Evolutionary conservation across 2,888 invertebrate genomes (phyloP), one percentile per base, ranked within the genome.

Genomic region (Drosophila mayaguana): DNA sequence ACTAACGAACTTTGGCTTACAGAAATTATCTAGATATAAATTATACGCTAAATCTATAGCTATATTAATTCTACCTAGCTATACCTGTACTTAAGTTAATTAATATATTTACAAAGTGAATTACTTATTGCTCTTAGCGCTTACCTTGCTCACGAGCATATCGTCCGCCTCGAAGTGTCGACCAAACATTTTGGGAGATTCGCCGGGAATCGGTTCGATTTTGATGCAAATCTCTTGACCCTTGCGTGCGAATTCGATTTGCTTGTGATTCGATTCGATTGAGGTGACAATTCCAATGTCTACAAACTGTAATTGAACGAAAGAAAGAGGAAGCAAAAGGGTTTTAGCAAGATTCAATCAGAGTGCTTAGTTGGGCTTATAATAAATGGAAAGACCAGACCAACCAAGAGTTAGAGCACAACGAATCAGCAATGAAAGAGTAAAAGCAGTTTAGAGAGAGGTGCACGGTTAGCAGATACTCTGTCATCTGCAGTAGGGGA

Each of bases 141-240:
- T 94, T 92, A 97, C 97, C 96, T 97, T 98, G 94, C 99, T 99
- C 91, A 98, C 95, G 79, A 99, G 95, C 92, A 97, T 94, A 93
- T 99, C 99, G 45, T 96, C 98, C 90, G 98, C 97, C 91, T 99
- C 99, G 93, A 99, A 99, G 94, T 99, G 99, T 67, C 99, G 95
- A 14, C 99, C 99, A 93, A 96, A 98, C 96, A 99, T 97, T 94
- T 99, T 99, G 53, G 99, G 99, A 54, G 99, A 96, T 93, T 99
- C 99, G n/a, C 99, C 99, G 18, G 98, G 97, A 55, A 97, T 96
- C 34, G 98, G 97, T 88, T 99, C 99, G 82, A 99, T 99, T 94
- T 99, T 99, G 90, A 98, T 95, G 94, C 98, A 98, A 43, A 98
- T 97, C 93, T 98, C 98, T 93, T 97, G 96, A 0, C 99, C 99